Percentiles rank a stretch among this genome's conserved stretches.
Conservation (phyloP, 2,113 vertebrate genomes). For the Balaeniceps rex region DNA sequence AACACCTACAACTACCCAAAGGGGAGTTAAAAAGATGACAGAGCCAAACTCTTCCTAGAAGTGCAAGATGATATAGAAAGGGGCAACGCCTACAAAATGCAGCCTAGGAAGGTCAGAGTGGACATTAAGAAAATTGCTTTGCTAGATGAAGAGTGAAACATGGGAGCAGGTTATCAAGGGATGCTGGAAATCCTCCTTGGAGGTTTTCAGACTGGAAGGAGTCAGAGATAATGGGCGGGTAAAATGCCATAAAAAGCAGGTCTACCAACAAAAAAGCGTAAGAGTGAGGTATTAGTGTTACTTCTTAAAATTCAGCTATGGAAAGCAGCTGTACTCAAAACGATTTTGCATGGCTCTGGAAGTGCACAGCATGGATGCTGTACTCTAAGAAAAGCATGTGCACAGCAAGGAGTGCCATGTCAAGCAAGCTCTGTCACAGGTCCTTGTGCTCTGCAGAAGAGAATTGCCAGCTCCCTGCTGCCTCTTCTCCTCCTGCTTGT, state of each 20-base stretch:
- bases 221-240: neutral
- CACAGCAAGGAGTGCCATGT: fast-evolving
- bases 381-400: neutral
- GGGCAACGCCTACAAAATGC: neutral
- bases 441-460: fast-evolving
- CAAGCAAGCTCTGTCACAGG: neutral
- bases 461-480: neutral
- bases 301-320: neutral
- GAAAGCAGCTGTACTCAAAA: neutral
- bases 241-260: neutral
- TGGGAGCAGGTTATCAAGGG: neutral
- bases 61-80: neutral
- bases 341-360: fast-evolving
- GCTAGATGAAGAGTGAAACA: neutral
- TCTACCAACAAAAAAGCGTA: neutral
- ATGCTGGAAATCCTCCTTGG: neutral
- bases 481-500: neutral
- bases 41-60: neutral
- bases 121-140: neutral
- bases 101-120: neutral
- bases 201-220: neutral
- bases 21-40: neutral
- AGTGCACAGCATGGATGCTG: neutral
- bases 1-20: neutral
- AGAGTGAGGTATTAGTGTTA: neutral